Percentiles rank a stretch among this genome's conserved stretches.
Evolutionary conservation across 2,113 vertebrate genomes (phyloP).

Genomic region (Puffinus mauretanicus): DNA sequence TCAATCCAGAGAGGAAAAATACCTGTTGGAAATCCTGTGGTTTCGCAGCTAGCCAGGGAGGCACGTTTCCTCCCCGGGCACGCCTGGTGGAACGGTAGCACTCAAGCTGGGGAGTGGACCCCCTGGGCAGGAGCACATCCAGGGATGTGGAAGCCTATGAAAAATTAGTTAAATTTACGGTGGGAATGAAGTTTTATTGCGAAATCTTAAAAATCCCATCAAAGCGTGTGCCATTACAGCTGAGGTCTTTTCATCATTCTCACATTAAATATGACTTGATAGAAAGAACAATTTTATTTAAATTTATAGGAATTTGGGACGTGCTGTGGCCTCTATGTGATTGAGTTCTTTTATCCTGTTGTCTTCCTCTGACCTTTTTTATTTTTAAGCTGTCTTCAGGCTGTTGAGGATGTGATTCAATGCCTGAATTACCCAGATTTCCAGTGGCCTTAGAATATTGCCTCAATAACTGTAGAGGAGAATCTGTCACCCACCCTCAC

Average conservation of each 20-base stretch:
- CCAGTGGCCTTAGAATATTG: background rate
- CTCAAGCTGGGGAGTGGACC: background rate
- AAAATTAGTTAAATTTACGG: background rate
- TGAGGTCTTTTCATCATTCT: background rate
- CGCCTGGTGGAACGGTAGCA: fast-evolving
- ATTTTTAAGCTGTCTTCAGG: background rate
- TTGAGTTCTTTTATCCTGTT: background rate
- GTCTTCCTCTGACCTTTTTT: background rate
- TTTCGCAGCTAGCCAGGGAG: background rate
- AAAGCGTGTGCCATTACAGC: background rate
- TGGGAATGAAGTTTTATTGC: background rate
- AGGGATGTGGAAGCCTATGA: background rate
- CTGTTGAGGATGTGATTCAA: background rate
- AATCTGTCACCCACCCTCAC: background rate
- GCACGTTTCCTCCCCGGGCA: background rate
- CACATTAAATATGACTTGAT: background rate
- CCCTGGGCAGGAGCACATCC: background rate
- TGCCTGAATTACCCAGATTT: background rate
- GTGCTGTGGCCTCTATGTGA: background rate
- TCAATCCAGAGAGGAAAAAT: background rate
- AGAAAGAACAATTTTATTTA: background rate
- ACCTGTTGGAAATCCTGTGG: background rate
- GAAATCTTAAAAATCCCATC: background rate
- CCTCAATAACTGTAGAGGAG: background rate
- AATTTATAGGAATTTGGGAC: background rate